Conservation (phyloP, 2,113 vertebrate species). For the Amblyopsis rosae region DNA sequence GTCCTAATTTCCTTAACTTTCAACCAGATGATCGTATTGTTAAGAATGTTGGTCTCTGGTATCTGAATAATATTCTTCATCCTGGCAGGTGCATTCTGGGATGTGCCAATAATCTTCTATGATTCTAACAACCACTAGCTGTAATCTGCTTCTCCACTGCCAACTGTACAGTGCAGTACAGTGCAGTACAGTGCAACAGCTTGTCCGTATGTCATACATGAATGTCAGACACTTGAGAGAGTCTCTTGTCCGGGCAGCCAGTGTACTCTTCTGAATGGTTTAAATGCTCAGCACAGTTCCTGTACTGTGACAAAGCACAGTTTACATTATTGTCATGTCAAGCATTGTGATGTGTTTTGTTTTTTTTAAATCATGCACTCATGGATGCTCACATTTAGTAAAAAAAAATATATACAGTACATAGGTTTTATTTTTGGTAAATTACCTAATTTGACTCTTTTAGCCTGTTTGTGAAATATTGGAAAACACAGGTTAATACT, state of each 20-base stretch:
- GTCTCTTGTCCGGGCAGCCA: neutral
- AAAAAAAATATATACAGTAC: neutral
- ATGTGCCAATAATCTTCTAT: neutral
- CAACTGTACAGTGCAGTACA: slow-evolving; percentile 15
- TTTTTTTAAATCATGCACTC: no score
- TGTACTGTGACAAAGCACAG: slow-evolving; percentile 22
- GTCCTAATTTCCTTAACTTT: slow-evolving; percentile 5
- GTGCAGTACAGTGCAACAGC: slow-evolving; percentile 16
- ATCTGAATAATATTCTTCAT: no score
- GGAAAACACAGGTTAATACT: neutral
- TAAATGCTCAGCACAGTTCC: no score
- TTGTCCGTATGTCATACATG: slow-evolving; percentile 2
- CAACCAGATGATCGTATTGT: no score
- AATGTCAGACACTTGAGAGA: neutral
- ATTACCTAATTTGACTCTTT: slow-evolving; percentile 4
- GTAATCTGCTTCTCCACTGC: slow-evolving; percentile 33
- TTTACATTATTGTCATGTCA: neutral
- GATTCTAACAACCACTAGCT: neutral
- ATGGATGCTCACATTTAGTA: neutral
- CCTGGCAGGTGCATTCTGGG: neutral
- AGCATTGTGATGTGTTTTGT: neutral
- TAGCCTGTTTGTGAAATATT: neutral
- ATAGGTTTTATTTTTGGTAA: neutral
- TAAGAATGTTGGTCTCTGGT: no score
- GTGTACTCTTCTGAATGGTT: neutral